Evolutionary conservation across 2,113 vertebrate species (phyloP), one percentile per base, ranked within the genome.

Genomic region (Oophaga pumilio): DNA sequence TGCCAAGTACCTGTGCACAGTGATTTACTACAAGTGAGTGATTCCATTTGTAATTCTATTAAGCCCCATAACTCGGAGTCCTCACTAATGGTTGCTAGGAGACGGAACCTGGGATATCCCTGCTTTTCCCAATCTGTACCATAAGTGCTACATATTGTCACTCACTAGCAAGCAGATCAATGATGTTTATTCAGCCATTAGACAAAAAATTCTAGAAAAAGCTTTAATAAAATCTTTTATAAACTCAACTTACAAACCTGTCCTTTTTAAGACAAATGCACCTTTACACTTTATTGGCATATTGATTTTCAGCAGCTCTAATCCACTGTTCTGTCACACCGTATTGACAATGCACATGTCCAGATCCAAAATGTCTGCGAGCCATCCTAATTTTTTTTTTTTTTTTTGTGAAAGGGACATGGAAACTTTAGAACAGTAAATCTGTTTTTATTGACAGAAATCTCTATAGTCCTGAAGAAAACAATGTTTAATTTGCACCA

Each of bases 11-110:
- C 14, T 3, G 28, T 56, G 62, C 60, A 56, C 22, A 14, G 24
- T 86, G 43, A 83, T 74, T 74, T 82, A 64, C 79, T 83, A 43
- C 71, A 82, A 82, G 43, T 43, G 53, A 87, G 52, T 62, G 53
- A 74, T 87, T 87, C 68, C 33, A 62, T 49, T 74, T 71, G 62
- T 87, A 87, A 82, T 76, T 83, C 43, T 56, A 18, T 82, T 83
- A 76, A n/a, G 71, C 22, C 10, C 33, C 69, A 64, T 33, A 76
- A 83, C 50, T 50, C 74, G 53, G 77, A 87, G 22, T 76, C 11
- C 79, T 14, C 28, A 28, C 66, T 76, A 76, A 10, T 66, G n/a
- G 86, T 88, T 88, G 86, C 86, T 66, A 76, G 59, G 86, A 76
- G 60, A 88, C 79, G 7, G 60, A 43, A 33, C 12, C 18, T 1